A percentile compares a stretch with the other conserved stretches of the same genome.
Evolutionary conservation across 2,888 invertebrate genomes (phyloP).

Genomic region (Brachynemurus nebulosus): DNA sequence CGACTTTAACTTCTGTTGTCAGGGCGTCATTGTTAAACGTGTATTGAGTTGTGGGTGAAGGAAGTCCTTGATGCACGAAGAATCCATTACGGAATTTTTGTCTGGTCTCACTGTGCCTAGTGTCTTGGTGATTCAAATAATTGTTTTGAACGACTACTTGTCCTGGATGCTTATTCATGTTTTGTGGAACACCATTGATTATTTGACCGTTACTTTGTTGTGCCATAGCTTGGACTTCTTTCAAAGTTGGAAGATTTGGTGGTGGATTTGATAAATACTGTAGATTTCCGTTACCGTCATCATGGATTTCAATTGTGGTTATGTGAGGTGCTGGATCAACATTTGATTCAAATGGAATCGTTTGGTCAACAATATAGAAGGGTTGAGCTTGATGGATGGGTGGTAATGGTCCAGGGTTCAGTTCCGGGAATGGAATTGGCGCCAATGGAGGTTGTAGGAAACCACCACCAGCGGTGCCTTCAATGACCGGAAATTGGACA

Average conservation of each 20-base stretch:
- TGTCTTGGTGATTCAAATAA: constrained; percentile 7
- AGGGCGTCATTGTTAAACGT: constrained; percentile 3
- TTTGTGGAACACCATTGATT: too few species aligned
- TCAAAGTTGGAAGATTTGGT: constrained; percentile 23
- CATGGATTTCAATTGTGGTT: constrained; percentile 2
- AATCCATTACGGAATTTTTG: constrained; percentile 9
- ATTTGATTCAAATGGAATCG: background rate
- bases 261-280: constrained; percentile 13
- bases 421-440: constrained; percentile 18
- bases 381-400: constrained; percentile 48
- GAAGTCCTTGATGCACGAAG: background rate
- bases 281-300: constrained; percentile 6
- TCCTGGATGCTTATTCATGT: too few species aligned
- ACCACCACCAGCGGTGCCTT: constrained; percentile 12
- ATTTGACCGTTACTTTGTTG: too few species aligned
- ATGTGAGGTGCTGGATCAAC: background rate
- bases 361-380: constrained; percentile 28
- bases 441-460: constrained; percentile 6
- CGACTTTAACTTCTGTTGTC: constrained; percentile 35
- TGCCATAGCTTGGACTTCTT: too few species aligned
- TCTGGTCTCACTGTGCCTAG: constrained; percentile 2
- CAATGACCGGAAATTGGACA: constrained; percentile 5
- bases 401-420: constrained; percentile 42
- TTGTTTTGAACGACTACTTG: constrained; percentile 10
- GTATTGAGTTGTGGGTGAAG: constrained; percentile 8